Base-by-base conservation (phyloP, 2,113 vertebrate species). In the Hydrolagus affinis region DNA sequence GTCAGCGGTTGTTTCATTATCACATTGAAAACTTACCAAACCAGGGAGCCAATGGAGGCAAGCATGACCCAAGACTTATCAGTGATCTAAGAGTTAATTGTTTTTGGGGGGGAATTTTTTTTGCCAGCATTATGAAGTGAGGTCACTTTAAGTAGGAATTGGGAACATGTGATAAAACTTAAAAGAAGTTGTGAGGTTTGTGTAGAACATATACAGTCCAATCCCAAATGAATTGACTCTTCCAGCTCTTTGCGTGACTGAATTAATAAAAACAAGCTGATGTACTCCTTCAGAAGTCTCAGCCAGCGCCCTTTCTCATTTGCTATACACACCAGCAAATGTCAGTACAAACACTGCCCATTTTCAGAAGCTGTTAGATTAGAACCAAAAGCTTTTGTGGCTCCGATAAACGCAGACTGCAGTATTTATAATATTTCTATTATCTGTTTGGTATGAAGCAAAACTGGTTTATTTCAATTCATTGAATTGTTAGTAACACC, bases 211-310 rank as follows among this genome's bases (percentile, higher is more conserved):
- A 32, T 17, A 74, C 44, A 74, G 44, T 74, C 72, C 72, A 74
- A 17, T 56, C 72, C 72, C 72, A 44, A 32, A 28, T 74, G 72
- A 74, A 74, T 17, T 74, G 72, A 74, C 44, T 74, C 30, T 74
- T 74, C 44, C 32, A 11, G 10, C 44, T 74, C 72, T 74, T 74
- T 74, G 72, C 30, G 32, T 56, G 72, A 74, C 72, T 74, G 72
- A 44, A 44, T 56, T 74, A 74, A 74, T 74, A 32, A 74, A 74
- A 74, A 74, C 72, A 74, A 74, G 72, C 30, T 74, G 72, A 74
- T 56, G 72, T 56, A 19, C 30, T 74, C 72, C 72, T 74, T 74
- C 44, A 11, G 30, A 74, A 74, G 17, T 74, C 72, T 74, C 44
- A 74, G 17, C 72, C 72, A 74, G 32, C 72, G 44, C 44, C 72